Base-by-base conservation (phyloP, 30 jellyfish, hydroid and myxozoan genomes). In the Turritopsis rubra region DNA sequence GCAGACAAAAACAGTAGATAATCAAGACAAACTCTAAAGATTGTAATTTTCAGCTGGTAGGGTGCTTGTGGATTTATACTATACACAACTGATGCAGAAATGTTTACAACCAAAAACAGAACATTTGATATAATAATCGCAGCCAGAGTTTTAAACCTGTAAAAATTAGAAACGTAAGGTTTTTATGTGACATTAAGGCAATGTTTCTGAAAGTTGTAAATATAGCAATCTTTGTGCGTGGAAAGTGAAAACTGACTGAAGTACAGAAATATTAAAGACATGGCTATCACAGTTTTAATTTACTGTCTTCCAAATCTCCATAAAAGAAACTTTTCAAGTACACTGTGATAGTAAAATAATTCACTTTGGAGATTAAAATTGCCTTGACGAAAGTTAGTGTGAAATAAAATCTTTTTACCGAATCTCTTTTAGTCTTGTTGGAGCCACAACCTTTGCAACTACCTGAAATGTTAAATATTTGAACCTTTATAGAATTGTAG, bases 21-120 rank as follows among this genome's bases (percentile, higher is more conserved):
- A 54, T 94, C 99, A 53, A 94, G 72, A 8, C 87, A 73, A n/a
- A 94, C 99, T 30, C 99, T 75, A 23, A 94, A 85, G 72, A 89
- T 79, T 25, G 97, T 86, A 29, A 86, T 81, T 19, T 89, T 89
- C 52, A 89, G 97, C 82, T 86, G 96, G 54, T 89, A 89, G 52
- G 93, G 72, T 4, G 96, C 97, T 1, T 75, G 53, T 16, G 97
- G 99, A 31, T 79, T 88, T 26, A 78, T 60, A 30, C 91, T 86
- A 65, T 84, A 92, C 22, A 88, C 85, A 65, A 94, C 80, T 68
- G 99, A 84, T 53, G 96, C 76, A 24, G 96, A 85, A 21, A 89
- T 83, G 75, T 94, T 89, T 31, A 97, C 87, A 27, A 79, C 75
- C 26, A 94, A 90, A 73, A 94, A 94, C 28, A 89, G 31, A 9